Conservation (phyloP, 2,888 invertebrate genomes). For the Gastracanthus pulcherrimus region DNA sequence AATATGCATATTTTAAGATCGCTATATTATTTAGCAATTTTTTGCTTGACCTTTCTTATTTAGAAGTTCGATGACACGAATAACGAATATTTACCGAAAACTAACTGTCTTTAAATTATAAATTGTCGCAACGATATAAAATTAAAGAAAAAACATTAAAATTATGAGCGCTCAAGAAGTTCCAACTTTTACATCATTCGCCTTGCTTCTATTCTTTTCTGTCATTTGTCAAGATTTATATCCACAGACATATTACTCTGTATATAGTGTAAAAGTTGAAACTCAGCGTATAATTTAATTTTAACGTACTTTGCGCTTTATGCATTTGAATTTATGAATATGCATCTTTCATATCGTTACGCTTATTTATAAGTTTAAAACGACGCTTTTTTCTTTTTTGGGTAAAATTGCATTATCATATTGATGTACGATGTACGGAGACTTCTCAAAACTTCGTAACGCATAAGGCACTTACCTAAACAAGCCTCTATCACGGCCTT, state of each 20-base stretch:
- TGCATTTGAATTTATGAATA: background rate
- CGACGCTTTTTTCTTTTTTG: background rate
- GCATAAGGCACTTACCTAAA: background rate
- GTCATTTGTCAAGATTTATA: background rate
- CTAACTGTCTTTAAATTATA: background rate
- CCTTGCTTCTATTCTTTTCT: no score
- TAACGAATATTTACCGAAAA: background rate
- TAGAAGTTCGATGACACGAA: no score
- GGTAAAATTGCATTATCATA: slow-evolving; percentile 22
- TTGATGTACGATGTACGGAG: background rate
- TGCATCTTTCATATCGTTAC: background rate
- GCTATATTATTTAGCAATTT: background rate
- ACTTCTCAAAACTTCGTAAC: background rate
- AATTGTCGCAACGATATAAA: background rate
- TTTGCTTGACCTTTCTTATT: background rate
- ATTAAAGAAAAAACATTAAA: background rate
- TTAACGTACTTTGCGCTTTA: background rate
- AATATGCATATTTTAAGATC: background rate
- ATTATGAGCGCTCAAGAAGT: background rate
- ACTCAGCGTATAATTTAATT: background rate
- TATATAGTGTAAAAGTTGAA: background rate
- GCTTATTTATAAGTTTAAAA: slow-evolving; percentile 38
- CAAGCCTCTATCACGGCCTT: background rate
- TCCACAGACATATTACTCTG: background rate
- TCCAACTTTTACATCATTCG: background rate